phyloP scores from a whole-genome alignment of 1,140 invertebrate species.

The Heterodera carotae region DNA sequence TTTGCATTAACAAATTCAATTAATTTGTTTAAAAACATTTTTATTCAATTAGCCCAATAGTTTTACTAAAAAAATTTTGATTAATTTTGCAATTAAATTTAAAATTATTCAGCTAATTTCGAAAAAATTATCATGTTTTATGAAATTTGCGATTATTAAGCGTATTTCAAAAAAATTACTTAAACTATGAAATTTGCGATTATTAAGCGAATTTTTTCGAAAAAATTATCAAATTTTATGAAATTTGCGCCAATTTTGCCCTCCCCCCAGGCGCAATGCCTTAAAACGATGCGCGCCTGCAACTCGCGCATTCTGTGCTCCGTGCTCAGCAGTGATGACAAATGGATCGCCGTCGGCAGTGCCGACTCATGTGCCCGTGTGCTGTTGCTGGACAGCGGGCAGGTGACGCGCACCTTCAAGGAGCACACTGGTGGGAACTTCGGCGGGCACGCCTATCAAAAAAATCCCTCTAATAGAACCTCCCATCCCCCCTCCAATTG shows the following conservation, averaged over 20 bases:
- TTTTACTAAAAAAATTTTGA: too few relatives aligned
- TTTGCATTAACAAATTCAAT: too few relatives aligned
- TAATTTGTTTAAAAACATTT: too few relatives aligned
- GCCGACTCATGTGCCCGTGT: conserved; percentile 62
- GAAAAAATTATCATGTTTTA: too few relatives aligned
- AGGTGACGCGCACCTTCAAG: conserved; percentile 52
- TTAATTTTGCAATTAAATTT: too few relatives aligned
- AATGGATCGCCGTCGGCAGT: conserved; percentile 54
- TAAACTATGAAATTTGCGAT: background rate
- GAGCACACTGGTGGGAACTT: conserved; percentile 51
- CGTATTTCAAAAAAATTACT: too few relatives aligned
- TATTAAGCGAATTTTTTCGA: background rate
- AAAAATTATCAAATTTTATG: background rate
- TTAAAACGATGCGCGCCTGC: conserved; percentile 47
- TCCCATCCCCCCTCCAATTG: too few relatives aligned
- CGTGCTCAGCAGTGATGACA: conserved; percentile 55
- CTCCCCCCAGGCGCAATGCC: conserved; percentile 48
- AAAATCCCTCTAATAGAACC: too few relatives aligned
- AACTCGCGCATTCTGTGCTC: conserved; percentile 57
- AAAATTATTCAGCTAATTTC: too few relatives aligned
- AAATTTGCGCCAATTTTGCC: background rate
- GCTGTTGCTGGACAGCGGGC: conserved; percentile 57
- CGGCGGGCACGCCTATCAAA: background rate
- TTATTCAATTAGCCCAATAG: too few relatives aligned
- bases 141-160: too few relatives aligned